Evolutionary conservation across 2,888 invertebrate species (phyloP).

Genomic region (Campoplex capitator): DNA sequence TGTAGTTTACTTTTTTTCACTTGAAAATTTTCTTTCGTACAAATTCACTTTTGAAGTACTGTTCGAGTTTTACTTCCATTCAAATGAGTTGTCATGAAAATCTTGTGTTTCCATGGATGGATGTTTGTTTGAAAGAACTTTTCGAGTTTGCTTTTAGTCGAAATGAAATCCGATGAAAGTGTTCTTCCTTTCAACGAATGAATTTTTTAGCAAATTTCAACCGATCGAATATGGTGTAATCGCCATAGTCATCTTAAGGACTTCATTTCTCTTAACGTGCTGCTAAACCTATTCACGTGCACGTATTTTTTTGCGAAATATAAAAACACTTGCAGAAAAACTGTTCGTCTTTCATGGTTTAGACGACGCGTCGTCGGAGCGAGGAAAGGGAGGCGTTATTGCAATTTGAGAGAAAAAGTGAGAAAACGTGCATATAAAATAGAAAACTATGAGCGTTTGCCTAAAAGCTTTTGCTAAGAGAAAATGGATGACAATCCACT

Average conservation of each 20-base stretch:
- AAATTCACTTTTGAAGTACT: too few relatives aligned
- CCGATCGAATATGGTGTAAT: neutral
- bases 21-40: too few relatives aligned
- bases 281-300: neutral
- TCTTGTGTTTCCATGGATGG: neutral
- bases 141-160: neutral
- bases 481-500: neutral
- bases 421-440: neutral
- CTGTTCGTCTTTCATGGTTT: neutral
- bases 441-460: neutral
- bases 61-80: too few relatives aligned
- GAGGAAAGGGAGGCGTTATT: neutral
- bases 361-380: neutral
- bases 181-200: neutral
- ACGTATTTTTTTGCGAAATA: neutral
- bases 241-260: neutral
- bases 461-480: constrained; percentile 12
- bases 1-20: too few relatives aligned
- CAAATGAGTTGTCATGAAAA: too few relatives aligned
- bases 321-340: neutral
- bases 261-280: neutral
- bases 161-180: neutral
- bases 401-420: neutral
- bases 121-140: neutral
- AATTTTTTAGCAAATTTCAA: neutral